Percentiles rank a stretch among this genome's conserved stretches.
phyloP scores from a whole-genome alignment of 2,797 vertebrate species.

The Chiloscyllium punctatum region DNA sequence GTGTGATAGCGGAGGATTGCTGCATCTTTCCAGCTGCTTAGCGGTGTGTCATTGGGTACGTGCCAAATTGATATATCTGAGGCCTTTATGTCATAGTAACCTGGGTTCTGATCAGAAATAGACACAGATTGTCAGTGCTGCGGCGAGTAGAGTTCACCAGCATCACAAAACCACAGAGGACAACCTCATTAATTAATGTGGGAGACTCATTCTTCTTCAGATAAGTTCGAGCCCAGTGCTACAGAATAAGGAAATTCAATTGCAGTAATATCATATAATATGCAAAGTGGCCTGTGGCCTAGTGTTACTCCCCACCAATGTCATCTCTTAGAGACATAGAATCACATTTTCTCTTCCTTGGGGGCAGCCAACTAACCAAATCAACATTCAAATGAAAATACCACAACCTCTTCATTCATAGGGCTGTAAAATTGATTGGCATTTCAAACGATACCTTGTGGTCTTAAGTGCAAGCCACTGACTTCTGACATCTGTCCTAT shows the following conservation, averaged over 20 bases:
- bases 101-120: conserved; percentile 51
- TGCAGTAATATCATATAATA: neutral
- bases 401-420: neutral
- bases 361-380: neutral
- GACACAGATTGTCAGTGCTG: neutral
- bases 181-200: neutral
- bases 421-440: neutral
- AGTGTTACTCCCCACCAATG: neutral
- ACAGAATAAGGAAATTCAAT: neutral
- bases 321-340: neutral
- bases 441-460: neutral
- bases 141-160: neutral
- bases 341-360: neutral
- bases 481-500: too few species aligned
- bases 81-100: conserved; percentile 54
- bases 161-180: neutral
- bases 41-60: conserved; percentile 39
- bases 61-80: conserved; percentile 57
- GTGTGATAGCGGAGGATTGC: neutral
- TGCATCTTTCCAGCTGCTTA: neutral
- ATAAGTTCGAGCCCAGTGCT: neutral
- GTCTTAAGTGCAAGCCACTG: neutral
- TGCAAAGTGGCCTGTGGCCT: neutral
- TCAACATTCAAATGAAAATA: neutral
- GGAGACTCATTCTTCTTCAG: neutral